Percentiles rank a stretch among this genome's conserved stretches.
phyloP scores from a whole-genome alignment of 1,140 invertebrate species.

The Procambarus virginalis region DNA sequence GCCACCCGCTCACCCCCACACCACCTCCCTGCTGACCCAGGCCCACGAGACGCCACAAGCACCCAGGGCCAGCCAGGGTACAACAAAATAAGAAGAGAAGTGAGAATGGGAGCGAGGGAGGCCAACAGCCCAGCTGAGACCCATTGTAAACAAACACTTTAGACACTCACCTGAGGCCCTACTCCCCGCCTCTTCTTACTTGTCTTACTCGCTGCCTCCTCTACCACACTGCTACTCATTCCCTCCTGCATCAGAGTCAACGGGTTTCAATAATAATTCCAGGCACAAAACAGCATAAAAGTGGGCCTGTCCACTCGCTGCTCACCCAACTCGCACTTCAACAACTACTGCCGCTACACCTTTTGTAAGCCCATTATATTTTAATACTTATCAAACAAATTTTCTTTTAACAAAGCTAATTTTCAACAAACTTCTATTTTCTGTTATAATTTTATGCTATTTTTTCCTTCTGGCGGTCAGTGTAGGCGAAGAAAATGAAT shows the following conservation, averaged over 20 bases:
- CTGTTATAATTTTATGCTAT: neutral
- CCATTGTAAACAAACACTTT: neutral
- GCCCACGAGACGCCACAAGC: no score
- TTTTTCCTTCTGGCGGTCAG: neutral
- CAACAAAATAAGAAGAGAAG: no score
- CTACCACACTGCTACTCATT: neutral
- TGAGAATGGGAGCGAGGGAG: no score
- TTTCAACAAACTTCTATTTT: neutral
- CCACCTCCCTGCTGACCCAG: no score
- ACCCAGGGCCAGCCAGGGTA: no score
- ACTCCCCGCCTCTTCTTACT: neutral
- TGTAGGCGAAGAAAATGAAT: no score
- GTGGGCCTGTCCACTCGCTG: neutral
- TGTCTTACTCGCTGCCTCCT: neutral
- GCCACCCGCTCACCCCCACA: no score
- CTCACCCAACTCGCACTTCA: neutral
- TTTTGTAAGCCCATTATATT: neutral
- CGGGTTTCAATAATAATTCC: neutral
- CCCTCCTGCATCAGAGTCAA: neutral
- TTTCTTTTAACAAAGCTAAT: neutral
- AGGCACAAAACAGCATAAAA: constrained; percentile 1
- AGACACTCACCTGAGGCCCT: neutral
- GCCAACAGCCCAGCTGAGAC: neutral
- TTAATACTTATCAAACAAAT: no score
- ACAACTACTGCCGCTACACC: neutral